Evolutionary conservation across 1,140 invertebrate genomes (phyloP).

Genomic region (Bombus superbus): DNA sequence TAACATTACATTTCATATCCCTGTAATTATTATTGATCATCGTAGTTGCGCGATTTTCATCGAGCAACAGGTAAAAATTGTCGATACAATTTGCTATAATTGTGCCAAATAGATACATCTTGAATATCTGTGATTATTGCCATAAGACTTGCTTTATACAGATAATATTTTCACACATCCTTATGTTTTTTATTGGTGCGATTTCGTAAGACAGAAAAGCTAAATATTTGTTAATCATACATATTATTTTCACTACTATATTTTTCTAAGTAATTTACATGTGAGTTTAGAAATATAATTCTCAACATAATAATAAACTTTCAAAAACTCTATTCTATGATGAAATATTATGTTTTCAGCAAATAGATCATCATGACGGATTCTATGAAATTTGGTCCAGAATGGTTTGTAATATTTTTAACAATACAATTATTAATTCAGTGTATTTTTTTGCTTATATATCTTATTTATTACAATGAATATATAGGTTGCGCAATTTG

Average conservation of each 20-base stretch:
- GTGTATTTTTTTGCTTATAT: not conserved
- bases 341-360: conserved; percentile 67
- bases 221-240: not conserved
- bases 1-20: not conserved
- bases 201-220: not conserved
- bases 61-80: conserved; percentile 57
- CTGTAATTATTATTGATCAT: not conserved
- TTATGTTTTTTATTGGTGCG: not conserved
- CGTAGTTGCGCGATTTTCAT: conserved; percentile 3
- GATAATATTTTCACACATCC: conserved; percentile 19
- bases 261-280: conserved; percentile 43
- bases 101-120: not conserved
- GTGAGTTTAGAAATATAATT: conserved; percentile 17
- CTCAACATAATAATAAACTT: not conserved
- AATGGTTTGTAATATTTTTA: conserved; percentile 82
- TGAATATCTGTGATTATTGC: not conserved
- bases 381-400: conserved; percentile 89
- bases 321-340: conserved; percentile 32
- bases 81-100: not conserved
- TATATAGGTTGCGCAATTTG: conserved; percentile 85
- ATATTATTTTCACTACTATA: conserved; percentile 1
- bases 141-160: not conserved
- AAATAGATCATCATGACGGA: conserved; percentile 85
- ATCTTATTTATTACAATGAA: not conserved
- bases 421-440: not conserved